Conservation (phyloP, 2,888 invertebrate species). For the Tupiocoris notatus region DNA sequence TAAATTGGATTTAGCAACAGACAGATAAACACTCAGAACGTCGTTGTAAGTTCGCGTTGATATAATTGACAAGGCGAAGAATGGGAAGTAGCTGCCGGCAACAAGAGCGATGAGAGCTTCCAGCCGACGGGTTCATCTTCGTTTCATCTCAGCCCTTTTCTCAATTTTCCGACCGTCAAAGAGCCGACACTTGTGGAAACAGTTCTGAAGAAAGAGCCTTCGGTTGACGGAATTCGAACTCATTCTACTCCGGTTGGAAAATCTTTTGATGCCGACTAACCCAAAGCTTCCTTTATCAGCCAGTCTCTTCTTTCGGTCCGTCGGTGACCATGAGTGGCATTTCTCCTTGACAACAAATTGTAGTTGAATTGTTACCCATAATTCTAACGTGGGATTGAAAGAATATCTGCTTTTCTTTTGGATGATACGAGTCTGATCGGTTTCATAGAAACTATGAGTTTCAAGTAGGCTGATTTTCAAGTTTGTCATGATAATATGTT, state of each 20-base stretch:
- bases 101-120: neutral
- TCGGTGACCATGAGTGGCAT: too few species aligned
- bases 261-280: neutral
- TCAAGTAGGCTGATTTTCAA: too few species aligned
- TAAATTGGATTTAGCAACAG: neutral
- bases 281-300: too few species aligned
- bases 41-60: too few species aligned
- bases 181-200: neutral
- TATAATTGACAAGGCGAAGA: neutral
- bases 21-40: neutral
- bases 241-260: neutral
- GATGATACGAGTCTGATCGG: too few species aligned
- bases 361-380: too few species aligned
- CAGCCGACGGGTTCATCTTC: neutral
- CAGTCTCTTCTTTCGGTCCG: neutral
- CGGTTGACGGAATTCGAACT: neutral
- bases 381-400: too few species aligned
- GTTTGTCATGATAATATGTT: too few species aligned
- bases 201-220: neutral
- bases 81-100: neutral
- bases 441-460: too few species aligned
- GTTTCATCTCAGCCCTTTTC: neutral
- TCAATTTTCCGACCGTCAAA: neutral
- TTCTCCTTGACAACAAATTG: too few species aligned
- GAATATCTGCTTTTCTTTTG: too few species aligned